Evolutionary conservation across 1,140 invertebrate species (phyloP).

Genomic region (Sitophilus oryzae): DNA sequence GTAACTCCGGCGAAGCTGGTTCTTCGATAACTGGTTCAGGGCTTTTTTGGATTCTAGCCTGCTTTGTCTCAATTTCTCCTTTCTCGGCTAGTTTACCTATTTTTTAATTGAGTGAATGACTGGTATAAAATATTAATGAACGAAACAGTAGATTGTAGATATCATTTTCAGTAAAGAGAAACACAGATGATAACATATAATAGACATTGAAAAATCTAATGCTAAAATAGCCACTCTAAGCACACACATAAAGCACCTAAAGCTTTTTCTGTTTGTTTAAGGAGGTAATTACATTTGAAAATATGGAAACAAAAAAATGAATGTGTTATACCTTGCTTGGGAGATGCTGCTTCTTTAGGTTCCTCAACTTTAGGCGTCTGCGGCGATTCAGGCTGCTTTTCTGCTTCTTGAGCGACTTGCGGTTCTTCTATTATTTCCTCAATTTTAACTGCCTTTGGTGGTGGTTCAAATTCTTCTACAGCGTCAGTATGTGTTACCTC

Average conservation of each 20-base stretch:
- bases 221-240: too few relatives aligned
- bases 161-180: too few relatives aligned
- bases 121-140: slow-evolving; percentile 1
- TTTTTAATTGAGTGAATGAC: slow-evolving; percentile 25
- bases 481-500: slow-evolving; percentile 42
- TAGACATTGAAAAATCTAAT: too few relatives aligned
- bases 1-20: slow-evolving; percentile 31
- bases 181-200: too few relatives aligned
- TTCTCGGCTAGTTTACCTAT: slow-evolving; percentile 29
- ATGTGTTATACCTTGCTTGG: slow-evolving; percentile 19
- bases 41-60: slow-evolving; percentile 19
- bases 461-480: slow-evolving; percentile 37
- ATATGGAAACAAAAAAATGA: not conserved
- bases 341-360: slow-evolving; percentile 11
- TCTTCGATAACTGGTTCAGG: slow-evolving; percentile 38
- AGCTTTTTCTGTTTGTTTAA: too few relatives aligned
- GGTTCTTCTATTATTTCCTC: slow-evolving; percentile 40
- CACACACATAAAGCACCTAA: slow-evolving; percentile 14
- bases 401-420: slow-evolving; percentile 20
- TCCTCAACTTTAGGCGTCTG: slow-evolving; percentile 27
- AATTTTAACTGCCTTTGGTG: slow-evolving; percentile 42
- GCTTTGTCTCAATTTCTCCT: slow-evolving; percentile 22
- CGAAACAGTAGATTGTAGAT: too few relatives aligned
- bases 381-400: slow-evolving; percentile 28
- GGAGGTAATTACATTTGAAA: too few relatives aligned